These are phyloP conservation scores for Gracilinanus agilis DNA, from an alignment of 2,113 vertebrate species.

Conservation along the genomic window DNA sequence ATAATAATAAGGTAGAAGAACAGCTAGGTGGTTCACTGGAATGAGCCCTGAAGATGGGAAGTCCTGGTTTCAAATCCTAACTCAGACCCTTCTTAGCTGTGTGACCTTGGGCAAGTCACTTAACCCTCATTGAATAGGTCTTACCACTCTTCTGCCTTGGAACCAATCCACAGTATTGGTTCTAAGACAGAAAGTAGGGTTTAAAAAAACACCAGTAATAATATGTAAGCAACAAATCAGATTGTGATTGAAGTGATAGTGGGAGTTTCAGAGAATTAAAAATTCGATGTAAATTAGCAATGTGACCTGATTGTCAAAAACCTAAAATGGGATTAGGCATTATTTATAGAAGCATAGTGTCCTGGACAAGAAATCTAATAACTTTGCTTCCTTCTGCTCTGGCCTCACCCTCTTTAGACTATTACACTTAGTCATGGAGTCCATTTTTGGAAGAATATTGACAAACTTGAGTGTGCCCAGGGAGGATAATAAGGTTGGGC, in stretches of 20 bases:
- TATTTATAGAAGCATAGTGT: not conserved
- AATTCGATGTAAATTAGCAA: not conserved
- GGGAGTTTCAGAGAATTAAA: not conserved
- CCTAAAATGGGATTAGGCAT: not conserved
- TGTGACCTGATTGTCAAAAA: constrained; percentile 1
- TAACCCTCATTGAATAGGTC: too few species aligned
- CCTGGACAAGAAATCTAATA: not conserved
- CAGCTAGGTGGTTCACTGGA: too few species aligned
- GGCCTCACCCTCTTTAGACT: not conserved
- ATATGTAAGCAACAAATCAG: not conserved
- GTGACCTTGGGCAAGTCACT: too few species aligned
- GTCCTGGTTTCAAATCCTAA: too few species aligned
- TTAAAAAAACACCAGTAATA: too few species aligned
- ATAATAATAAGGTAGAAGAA: not conserved
- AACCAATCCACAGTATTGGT: too few species aligned
- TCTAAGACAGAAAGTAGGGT: too few species aligned
- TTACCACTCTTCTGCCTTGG: too few species aligned
- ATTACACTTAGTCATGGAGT: not conserved
- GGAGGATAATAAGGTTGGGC: not conserved
- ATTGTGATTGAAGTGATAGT: not conserved
- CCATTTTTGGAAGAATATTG: not conserved
- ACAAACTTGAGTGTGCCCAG: not conserved
- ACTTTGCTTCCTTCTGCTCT: not conserved
- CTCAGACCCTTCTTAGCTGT: too few species aligned
- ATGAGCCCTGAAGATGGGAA: too few species aligned